phyloP scores from a whole-genome alignment of 1,140 invertebrate species.

The Drosophila serrata region DNA sequence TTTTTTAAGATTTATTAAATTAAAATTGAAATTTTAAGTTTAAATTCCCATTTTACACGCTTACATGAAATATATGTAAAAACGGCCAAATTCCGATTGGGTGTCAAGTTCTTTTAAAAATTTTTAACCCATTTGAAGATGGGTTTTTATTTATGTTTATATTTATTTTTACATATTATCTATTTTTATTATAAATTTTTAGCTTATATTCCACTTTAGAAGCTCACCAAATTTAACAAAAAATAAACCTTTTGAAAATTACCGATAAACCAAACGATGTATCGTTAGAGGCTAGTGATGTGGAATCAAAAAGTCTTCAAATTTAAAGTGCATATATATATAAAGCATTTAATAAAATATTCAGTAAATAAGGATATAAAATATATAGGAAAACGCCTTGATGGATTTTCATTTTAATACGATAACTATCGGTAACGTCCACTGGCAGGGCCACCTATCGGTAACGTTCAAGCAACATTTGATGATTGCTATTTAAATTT shows the following conservation, averaged over 20 bases:
- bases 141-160: no score
- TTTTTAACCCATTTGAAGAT: no score
- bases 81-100: no score
- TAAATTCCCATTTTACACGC: background rate
- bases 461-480: conserved; percentile 43
- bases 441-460: conserved; percentile 28
- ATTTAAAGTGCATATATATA: conserved; percentile 2
- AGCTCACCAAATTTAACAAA: no score
- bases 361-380: background rate
- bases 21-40: background rate
- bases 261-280: background rate
- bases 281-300: background rate
- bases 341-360: background rate
- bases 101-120: no score
- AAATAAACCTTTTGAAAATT: no score
- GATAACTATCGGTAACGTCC: conserved; percentile 39
- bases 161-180: no score
- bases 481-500: conserved; percentile 42
- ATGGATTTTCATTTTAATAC: background rate
- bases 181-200: no score
- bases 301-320: background rate
- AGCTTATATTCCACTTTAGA: no score
- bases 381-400: background rate
- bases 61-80: background rate
- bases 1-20: no score